phyloP scores from a whole-genome alignment of 2,797 vertebrate genomes.

The Parauchenoglanis punctatus region DNA sequence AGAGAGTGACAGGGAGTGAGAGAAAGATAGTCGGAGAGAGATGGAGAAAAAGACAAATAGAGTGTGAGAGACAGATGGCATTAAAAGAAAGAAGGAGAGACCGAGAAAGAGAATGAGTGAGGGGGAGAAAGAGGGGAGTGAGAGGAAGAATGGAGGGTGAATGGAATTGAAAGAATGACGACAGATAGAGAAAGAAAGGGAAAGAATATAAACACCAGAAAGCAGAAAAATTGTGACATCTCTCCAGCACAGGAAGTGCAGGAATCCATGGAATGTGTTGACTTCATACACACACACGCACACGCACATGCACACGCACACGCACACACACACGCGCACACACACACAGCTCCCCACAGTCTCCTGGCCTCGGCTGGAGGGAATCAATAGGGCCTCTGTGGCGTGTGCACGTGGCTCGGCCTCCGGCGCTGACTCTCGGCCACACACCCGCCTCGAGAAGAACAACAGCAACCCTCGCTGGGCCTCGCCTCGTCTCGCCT shows the following conservation, averaged over 20 bases:
- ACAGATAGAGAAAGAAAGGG: constrained; percentile 6
- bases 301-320: constrained; percentile 58
- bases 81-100: neutral
- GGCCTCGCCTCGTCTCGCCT: neutral
- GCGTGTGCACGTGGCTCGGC: constrained; percentile 68
- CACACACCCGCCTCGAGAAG: constrained; percentile 50
- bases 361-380: constrained; percentile 69
- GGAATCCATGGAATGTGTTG: constrained; percentile 88
- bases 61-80: neutral
- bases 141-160: constrained; percentile 42
- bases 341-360: constrained; percentile 56
- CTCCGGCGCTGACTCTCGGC: constrained; percentile 72
- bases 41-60: neutral
- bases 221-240: constrained; percentile 72
- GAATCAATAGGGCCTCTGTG: constrained; percentile 80
- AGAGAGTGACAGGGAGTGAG: neutral
- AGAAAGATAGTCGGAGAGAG: constrained; percentile 15
- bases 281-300: constrained; percentile 73
- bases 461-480: constrained; percentile 19
- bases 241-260: constrained; percentile 80
- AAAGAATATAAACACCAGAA: constrained; percentile 24
- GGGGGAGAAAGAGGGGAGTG: constrained; percentile 22
- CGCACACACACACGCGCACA: constrained; percentile 66
- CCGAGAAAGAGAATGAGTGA: neutral
- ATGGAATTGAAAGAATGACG: constrained; percentile 11